Evolutionary conservation across 2,888 invertebrate species (phyloP).

Genomic region (Halocaridina rubra): DNA sequence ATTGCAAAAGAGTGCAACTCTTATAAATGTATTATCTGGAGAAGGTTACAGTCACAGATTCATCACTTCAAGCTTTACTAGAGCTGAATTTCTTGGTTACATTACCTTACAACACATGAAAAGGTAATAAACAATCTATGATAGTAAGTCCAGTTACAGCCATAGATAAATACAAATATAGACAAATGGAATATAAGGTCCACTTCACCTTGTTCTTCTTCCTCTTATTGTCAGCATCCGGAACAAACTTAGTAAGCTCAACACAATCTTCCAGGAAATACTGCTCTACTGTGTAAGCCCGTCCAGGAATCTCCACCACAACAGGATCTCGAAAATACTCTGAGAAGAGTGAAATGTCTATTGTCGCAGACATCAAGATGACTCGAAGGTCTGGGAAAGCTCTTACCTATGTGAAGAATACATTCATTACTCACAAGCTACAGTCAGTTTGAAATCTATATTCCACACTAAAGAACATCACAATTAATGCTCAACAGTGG

Average conservation of each 20-base stretch:
- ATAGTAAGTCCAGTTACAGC: no score
- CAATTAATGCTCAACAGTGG: no score
- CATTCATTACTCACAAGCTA: no score
- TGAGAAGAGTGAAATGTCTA: slow-evolving; percentile 92
- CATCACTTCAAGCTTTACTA: no score
- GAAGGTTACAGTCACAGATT: no score
- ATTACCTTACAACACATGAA: no score
- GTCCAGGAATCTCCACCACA: slow-evolving; percentile 89
- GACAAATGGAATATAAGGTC: background rate
- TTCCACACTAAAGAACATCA: no score
- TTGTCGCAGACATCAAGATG: slow-evolving; percentile 98
- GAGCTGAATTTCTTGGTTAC: no score
- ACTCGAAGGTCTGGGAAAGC: slow-evolving; percentile 91
- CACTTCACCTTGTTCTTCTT: slow-evolving; percentile 71
- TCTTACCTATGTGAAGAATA: slow-evolving; percentile 69
- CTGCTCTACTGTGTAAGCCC: slow-evolving; percentile 87
- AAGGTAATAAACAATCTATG: no score
- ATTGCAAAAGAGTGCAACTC: no score
- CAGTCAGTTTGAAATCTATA: no score
- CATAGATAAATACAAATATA: background rate
- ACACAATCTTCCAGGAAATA: slow-evolving; percentile 95
- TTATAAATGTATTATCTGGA: no score
- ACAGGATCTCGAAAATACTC: slow-evolving; percentile 92
- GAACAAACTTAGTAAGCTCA: slow-evolving; percentile 85
- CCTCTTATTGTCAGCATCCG: slow-evolving; percentile 80